These are phyloP conservation scores for Melanotaenia parkinsoni DNA, from an alignment of 2,797 vertebrate species.

Conservation along the genomic window DNA sequence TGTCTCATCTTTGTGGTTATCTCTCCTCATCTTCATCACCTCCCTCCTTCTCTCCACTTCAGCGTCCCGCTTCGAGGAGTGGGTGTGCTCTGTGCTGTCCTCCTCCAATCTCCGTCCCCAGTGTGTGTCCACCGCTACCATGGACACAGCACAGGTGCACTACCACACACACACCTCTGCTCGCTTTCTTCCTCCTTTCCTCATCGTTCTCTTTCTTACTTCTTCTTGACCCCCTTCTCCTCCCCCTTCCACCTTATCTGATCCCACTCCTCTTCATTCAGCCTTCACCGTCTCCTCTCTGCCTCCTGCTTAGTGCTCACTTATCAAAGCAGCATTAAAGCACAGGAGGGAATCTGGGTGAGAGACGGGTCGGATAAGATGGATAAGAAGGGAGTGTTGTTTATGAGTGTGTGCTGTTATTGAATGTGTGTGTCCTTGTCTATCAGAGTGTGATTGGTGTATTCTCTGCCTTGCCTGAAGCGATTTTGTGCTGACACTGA, in stretches of 20 bases:
- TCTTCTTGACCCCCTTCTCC: conserved; percentile 13
- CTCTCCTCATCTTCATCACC: conserved; percentile 59
- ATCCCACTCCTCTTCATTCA: conserved; percentile 57
- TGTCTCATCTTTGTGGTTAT: conserved; percentile 56
- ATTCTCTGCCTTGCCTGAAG: conserved; percentile 48
- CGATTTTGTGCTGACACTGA: conserved; percentile 32
- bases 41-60: conserved; percentile 50
- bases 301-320: conserved; percentile 56
- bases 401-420: not conserved
- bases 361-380: conserved; percentile 47
- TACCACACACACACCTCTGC: conserved; percentile 23
- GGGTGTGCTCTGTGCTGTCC: conserved; percentile 78
- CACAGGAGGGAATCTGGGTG: conserved; percentile 48
- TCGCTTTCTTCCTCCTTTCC: conserved; percentile 6
- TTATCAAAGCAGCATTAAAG: conserved; percentile 63
- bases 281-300: conserved; percentile 43
- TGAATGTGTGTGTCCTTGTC: conserved; percentile 12
- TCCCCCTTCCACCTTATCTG: conserved; percentile 35
- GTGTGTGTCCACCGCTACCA: conserved; percentile 78
- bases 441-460: conserved; percentile 25
- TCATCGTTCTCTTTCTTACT: conserved; percentile 11
- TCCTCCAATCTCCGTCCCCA: conserved; percentile 81
- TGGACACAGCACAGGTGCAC: conserved; percentile 70
- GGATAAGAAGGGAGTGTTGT: conserved; percentile 18
- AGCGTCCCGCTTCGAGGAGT: conserved; percentile 53